A percentile compares a stretch with the other conserved stretches of the same genome.
These are phyloP conservation scores for Otis tarda DNA, from an alignment of 2,113 vertebrate species.

Conservation along the genomic window DNA sequence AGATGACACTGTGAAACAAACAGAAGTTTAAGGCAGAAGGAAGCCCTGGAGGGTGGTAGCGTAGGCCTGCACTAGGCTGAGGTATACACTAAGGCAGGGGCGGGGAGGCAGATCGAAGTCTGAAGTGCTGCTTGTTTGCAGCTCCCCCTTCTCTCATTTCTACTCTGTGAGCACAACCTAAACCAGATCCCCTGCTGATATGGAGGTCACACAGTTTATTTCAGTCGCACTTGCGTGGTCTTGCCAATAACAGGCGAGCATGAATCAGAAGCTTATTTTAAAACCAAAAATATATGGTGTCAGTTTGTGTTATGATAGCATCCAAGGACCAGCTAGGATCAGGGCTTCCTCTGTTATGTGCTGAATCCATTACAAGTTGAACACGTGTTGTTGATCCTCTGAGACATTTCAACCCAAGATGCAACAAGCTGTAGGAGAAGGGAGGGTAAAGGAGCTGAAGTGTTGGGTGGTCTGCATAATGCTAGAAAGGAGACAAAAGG, in stretches of 20 bases:
- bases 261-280: conserved; percentile 56
- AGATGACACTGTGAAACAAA: not conserved
- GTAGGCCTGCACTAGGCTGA: not conserved
- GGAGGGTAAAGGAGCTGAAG: not conserved
- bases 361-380: not conserved
- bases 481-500: conserved; percentile 17
- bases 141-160: conserved; percentile 7
- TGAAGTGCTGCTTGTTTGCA: not conserved
- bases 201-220: conserved; percentile 31
- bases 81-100: not conserved
- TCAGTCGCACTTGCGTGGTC: not conserved
- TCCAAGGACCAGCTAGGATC: not conserved
- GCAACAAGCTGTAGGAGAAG: not conserved
- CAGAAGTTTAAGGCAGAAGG: not conserved
- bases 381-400: not conserved
- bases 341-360: not conserved
- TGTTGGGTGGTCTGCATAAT: conserved; percentile 33
- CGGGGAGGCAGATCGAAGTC: not conserved
- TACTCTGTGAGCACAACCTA: conserved; percentile 4
- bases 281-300: conserved; percentile 19
- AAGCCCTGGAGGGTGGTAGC: not conserved
- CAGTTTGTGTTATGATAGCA: not conserved
- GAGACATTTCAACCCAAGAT: not conserved
- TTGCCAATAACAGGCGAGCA: not conserved
- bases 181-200: not conserved